Evolutionary conservation across 2,113 vertebrate genomes (phyloP).

Genomic region (Cathartes aura): DNA sequence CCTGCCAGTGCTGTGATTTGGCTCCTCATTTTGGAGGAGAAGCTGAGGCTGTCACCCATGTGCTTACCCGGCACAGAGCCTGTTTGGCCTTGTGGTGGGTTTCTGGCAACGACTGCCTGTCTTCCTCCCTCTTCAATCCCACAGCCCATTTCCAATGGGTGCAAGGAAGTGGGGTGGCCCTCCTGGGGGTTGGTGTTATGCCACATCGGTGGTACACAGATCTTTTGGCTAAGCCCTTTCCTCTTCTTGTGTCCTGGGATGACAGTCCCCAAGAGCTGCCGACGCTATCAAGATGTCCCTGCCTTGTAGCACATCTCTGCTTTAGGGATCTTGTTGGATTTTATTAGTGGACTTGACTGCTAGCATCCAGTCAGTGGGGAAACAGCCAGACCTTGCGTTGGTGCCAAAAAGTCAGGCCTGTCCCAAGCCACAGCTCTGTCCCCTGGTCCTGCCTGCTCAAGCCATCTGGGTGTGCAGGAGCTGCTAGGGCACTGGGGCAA

Average conservation of each 20-base stretch:
- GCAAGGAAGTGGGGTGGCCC: background rate
- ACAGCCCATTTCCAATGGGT: background rate
- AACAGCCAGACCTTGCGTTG: background rate
- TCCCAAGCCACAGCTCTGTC: background rate
- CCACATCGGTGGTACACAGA: background rate
- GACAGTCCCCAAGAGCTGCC: background rate
- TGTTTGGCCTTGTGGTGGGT: background rate
- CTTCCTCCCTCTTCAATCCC: background rate
- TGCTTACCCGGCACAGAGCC: background rate
- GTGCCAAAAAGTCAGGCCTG: background rate
- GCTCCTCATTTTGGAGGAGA: background rate
- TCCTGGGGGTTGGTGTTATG: background rate
- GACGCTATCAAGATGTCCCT: background rate
- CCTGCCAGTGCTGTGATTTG: background rate
- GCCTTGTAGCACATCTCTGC: background rate
- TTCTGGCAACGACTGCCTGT: background rate
- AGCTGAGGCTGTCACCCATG: background rate
- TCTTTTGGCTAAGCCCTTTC: background rate
- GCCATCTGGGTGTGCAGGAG: background rate
- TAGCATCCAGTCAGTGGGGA: background rate
- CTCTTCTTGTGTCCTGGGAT: background rate
- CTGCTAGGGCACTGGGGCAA: background rate
- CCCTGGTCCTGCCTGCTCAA: background rate
- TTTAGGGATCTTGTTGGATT: background rate
- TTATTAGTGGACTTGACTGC: background rate